Evolutionary conservation across 2,113 vertebrate genomes (phyloP).

Genomic region (Heptranchias perlo): DNA sequence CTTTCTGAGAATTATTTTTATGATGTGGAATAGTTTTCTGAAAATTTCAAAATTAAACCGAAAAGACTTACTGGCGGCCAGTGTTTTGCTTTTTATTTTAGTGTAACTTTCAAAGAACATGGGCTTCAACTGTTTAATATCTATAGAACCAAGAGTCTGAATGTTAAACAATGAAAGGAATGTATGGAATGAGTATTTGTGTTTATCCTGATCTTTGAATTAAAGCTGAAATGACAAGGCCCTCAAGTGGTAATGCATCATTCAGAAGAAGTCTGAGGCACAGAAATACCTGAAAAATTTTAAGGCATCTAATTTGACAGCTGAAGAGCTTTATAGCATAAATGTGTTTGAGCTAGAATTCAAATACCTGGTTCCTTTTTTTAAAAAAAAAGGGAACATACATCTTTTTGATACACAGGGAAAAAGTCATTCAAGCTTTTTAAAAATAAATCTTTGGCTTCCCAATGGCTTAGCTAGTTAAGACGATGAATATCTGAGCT

Average conservation of each 20-base stretch:
- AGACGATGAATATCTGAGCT: not conserved
- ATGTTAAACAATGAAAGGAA: not conserved
- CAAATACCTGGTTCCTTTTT: not conserved
- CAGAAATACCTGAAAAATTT: not conserved
- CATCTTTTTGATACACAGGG: not conserved
- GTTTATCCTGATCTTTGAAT: not conserved
- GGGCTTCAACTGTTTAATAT: not conserved
- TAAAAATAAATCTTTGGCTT: too few relatives aligned
- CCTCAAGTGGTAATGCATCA: not conserved
- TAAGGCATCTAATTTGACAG: not conserved
- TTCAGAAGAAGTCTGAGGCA: not conserved
- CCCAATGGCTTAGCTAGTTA: not conserved
- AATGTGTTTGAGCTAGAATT: not conserved
- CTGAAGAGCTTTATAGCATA: not conserved
- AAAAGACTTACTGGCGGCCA: too few relatives aligned
- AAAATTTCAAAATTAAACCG: too few relatives aligned
- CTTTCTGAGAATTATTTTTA: not conserved
- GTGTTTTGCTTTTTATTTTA: not conserved
- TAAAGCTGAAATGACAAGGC: not conserved
- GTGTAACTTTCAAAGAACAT: not conserved
- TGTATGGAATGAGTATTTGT: not conserved
- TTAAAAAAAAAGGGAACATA: not conserved
- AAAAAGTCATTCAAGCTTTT: not conserved
- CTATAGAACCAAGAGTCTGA: not conserved
- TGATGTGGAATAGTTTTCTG: not conserved